A percentile compares a stretch with the other conserved stretches of the same genome.
Conservation (phyloP, 2,888 invertebrate genomes). For the Eudemis profundana region DNA sequence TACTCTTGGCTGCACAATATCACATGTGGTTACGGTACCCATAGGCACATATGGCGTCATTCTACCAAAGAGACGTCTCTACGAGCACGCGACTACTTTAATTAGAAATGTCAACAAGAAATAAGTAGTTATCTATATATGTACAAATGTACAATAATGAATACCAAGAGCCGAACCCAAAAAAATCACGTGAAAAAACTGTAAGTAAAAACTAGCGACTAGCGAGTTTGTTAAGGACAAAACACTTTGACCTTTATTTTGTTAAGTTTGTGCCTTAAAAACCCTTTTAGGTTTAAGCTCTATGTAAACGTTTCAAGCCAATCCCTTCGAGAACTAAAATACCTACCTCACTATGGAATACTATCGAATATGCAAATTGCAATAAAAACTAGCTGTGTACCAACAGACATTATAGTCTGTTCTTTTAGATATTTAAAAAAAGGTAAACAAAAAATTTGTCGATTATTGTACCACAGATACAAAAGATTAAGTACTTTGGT, state of each 20-base stretch:
- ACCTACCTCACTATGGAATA: too few species aligned
- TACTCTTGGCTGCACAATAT: slow-evolving; percentile 12
- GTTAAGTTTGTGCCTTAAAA: slow-evolving; percentile 29
- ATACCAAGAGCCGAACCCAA: slow-evolving; percentile 10
- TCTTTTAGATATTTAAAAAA: too few species aligned
- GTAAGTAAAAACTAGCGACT: slow-evolving; percentile 6
- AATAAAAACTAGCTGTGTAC: too few species aligned
- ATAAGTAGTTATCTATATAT: slow-evolving; percentile 8
- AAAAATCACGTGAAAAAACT: slow-evolving; percentile 19
- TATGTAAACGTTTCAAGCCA: slow-evolving; percentile 19
- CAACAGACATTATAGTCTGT: too few species aligned
- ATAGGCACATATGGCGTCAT: background rate
- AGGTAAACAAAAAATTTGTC: too few species aligned
- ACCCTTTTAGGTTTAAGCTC: slow-evolving; percentile 37
- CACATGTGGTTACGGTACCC: slow-evolving; percentile 2
- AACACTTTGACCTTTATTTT: slow-evolving; percentile 31
- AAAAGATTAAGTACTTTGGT: too few species aligned
- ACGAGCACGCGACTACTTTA: slow-evolving; percentile 46
- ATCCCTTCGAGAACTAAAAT: slow-evolving; percentile 11
- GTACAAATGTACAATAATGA: background rate
- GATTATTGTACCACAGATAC: too few species aligned
- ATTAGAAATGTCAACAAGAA: slow-evolving; percentile 44
- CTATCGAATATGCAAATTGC: too few species aligned
- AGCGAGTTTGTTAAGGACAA: slow-evolving; percentile 22
- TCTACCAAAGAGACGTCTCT: background rate